phyloP scores from a whole-genome alignment of 1,140 invertebrate genomes.

The Atta cephalotes region DNA sequence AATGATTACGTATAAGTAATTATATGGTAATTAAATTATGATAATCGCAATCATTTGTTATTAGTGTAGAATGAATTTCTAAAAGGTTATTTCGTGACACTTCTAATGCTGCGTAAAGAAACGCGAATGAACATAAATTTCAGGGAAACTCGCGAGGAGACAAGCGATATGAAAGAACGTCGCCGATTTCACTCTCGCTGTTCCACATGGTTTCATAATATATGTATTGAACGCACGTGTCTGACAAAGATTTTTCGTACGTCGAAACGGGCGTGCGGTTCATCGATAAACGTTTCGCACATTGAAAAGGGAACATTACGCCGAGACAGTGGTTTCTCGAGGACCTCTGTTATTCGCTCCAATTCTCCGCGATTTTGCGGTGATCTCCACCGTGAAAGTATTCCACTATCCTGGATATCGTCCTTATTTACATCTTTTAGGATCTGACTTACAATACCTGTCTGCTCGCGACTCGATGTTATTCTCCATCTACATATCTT shows the following conservation, averaged over 20 bases:
- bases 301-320: conserved; percentile 47
- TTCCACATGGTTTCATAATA: conserved; percentile 28
- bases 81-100: background rate
- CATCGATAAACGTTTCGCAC: conserved; percentile 60
- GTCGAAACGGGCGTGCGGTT: conserved; percentile 35
- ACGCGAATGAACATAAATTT: background rate
- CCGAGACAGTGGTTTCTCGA: conserved; percentile 44
- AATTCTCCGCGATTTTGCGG: conserved; percentile 46
- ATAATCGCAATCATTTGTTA: too few species aligned
- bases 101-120: background rate
- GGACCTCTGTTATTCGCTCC: conserved; percentile 44
- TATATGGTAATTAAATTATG: too few species aligned
- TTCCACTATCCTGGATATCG: conserved; percentile 32
- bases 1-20: too few species aligned
- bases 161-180: conserved; percentile 27
- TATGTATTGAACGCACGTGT: conserved; percentile 42
- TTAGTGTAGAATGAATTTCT: background rate
- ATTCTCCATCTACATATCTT: conserved; percentile 55
- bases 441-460: conserved; percentile 50
- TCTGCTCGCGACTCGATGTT: conserved; percentile 22
- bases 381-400: conserved; percentile 42
- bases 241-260: conserved; percentile 40
- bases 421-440: conserved; percentile 60
- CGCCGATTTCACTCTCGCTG: conserved; percentile 2
- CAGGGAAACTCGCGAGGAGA: background rate